phyloP scores from a whole-genome alignment of 2,888 invertebrate genomes.

The Aphodius granarius region DNA sequence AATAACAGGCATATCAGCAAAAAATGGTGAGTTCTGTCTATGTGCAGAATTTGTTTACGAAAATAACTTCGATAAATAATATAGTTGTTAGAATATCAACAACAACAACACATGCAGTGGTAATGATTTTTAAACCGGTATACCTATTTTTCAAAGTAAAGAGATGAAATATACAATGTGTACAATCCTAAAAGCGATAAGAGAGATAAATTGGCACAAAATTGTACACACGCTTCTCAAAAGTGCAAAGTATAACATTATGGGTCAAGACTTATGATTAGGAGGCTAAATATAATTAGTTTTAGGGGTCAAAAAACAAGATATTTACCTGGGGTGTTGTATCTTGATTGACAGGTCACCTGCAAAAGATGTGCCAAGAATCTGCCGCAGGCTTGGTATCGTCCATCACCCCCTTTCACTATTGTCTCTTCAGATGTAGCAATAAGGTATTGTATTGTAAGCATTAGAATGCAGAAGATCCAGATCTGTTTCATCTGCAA shows the following conservation, averaged over 20 bases:
- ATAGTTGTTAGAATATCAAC: neutral
- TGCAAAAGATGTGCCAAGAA: constrained; percentile 14
- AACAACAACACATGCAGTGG: neutral
- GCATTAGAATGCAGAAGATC: neutral
- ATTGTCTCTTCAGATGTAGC: neutral
- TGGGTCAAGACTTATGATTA: neutral
- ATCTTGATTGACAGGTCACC: constrained; percentile 16
- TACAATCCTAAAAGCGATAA: neutral
- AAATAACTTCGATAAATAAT: neutral
- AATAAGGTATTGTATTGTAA: too few species aligned
- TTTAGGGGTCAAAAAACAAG: neutral
- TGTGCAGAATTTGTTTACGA: neutral
- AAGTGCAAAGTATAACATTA: neutral
- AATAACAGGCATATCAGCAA: neutral
- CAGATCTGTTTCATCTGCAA: constrained; percentile 20
- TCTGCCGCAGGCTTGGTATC: constrained; percentile 16
- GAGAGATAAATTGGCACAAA: neutral
- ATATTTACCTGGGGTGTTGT: constrained; percentile 22
- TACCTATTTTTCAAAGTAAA: neutral
- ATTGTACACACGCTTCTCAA: neutral
- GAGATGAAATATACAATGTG: neutral
- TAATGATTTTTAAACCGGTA: neutral
- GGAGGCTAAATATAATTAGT: neutral
- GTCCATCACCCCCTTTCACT: neutral
- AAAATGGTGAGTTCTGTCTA: neutral